A percentile compares a stretch with the other conserved stretches of the same genome.
Evolutionary conservation across 2,797 vertebrate genomes (phyloP).

Genomic region (Clarias fuscus): DNA sequence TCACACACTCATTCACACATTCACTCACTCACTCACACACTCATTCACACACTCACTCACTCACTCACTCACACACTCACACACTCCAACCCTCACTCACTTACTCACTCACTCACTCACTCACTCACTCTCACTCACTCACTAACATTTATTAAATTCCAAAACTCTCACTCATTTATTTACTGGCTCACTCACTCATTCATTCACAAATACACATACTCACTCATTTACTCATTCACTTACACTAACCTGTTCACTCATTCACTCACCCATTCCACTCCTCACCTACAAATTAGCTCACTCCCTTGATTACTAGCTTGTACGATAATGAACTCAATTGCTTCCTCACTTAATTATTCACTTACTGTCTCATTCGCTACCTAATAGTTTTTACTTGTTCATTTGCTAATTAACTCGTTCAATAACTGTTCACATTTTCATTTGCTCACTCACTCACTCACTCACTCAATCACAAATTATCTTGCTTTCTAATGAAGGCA

Average conservation of each 20-base stretch:
- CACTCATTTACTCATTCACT: background rate
- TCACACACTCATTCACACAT: no score
- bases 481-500: background rate
- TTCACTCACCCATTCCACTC: no score
- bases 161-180: no score
- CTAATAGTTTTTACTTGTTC: no score
- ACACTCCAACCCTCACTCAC: background rate
- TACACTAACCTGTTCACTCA: background rate
- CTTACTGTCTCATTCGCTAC: background rate
- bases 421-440: no score
- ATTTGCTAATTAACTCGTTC: background rate
- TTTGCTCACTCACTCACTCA: background rate
- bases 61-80: background rate
- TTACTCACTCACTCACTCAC: background rate
- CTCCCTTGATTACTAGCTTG: no score
- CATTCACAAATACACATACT: no score
- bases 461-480: background rate
- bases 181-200: no score
- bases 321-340: no score
- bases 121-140: background rate
- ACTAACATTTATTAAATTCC: no score
- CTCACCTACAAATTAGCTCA: background rate
- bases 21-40: background rate
- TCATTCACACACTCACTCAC: background rate
- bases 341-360: background rate